These are phyloP conservation scores for Enoplosus armatus DNA, from an alignment of 2,797 vertebrate species.

Conservation along the genomic window DNA sequence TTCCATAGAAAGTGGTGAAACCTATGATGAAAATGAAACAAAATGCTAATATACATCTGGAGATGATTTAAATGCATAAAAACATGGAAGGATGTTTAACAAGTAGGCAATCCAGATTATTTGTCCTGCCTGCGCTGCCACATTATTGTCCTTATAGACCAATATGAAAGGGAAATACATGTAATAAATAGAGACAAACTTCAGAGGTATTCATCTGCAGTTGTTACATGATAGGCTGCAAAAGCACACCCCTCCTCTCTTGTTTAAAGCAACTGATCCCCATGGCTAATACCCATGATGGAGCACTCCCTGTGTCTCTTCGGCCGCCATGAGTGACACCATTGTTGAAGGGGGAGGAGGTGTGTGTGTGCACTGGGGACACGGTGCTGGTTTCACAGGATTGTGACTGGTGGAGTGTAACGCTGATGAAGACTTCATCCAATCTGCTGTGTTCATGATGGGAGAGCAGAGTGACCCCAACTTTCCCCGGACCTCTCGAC, in stretches of 20 bases:
- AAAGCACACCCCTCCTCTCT: slow-evolving; percentile 57
- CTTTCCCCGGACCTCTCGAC: slow-evolving; percentile 41
- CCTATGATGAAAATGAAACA: slow-evolving; percentile 57
- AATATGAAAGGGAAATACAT: slow-evolving; percentile 38
- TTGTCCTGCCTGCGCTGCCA: slow-evolving; percentile 13
- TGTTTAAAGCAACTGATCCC: slow-evolving; percentile 76
- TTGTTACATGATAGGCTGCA: slow-evolving; percentile 60
- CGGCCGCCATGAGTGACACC: slow-evolving; percentile 58
- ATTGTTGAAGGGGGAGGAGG: slow-evolving; percentile 51
- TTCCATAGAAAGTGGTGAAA: slow-evolving; percentile 52
- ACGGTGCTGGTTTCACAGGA: slow-evolving; percentile 72
- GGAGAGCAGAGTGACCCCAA: slow-evolving; percentile 57
- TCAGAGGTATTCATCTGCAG: slow-evolving; percentile 56
- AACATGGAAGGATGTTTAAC: slow-evolving; percentile 22
- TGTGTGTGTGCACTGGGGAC: slow-evolving; percentile 35
- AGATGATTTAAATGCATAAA: slow-evolving; percentile 55
- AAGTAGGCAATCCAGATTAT: slow-evolving; percentile 10
- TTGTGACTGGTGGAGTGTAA: slow-evolving; percentile 77
- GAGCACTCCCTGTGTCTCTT: slow-evolving; percentile 65
- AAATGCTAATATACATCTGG: slow-evolving; percentile 43
- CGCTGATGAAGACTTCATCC: slow-evolving; percentile 76
- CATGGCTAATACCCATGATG: slow-evolving; percentile 78
- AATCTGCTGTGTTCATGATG: slow-evolving; percentile 67
- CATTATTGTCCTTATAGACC: slow-evolving; percentile 18
- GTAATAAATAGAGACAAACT: slow-evolving; percentile 57